These are phyloP conservation scores for Cerastoderma edule DNA, from an alignment of 2,888 invertebrate species.

Conservation along the genomic window DNA sequence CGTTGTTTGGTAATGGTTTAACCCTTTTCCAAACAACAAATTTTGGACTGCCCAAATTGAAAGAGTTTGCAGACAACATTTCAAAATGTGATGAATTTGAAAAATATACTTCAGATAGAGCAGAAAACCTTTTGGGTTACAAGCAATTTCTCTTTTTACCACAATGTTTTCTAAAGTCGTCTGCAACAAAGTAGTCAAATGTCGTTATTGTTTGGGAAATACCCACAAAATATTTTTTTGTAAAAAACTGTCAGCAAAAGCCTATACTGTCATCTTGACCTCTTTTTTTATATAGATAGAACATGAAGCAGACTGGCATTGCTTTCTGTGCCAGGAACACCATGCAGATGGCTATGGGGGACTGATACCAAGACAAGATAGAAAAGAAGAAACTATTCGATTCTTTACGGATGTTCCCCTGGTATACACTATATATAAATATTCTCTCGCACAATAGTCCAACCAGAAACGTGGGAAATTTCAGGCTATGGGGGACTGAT, in stretches of 20 bases:
- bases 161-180: neutral
- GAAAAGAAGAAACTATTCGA: slow-evolving; percentile 58
- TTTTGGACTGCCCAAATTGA: neutral
- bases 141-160: neutral
- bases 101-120: neutral
- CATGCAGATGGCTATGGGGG: slow-evolving; percentile 57
- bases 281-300: slow-evolving; percentile 56
- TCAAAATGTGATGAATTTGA: neutral
- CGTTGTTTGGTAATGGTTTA: too few relatives aligned
- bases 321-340: slow-evolving; percentile 68
- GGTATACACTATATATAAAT: neutral
- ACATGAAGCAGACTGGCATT: slow-evolving; percentile 59
- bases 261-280: neutral
- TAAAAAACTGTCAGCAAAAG: neutral
- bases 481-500: neutral
- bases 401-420: slow-evolving; percentile 50
- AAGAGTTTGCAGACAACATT: neutral
- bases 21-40: too few relatives aligned
- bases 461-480: neutral
- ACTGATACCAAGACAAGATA: slow-evolving; percentile 57
- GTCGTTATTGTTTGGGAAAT: neutral
- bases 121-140: neutral
- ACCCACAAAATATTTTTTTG: neutral
- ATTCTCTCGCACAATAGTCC: neutral
- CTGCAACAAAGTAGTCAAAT: neutral